Evolutionary conservation across 1,140 invertebrate genomes (phyloP).

Genomic region (Bactericera cockerelli): DNA sequence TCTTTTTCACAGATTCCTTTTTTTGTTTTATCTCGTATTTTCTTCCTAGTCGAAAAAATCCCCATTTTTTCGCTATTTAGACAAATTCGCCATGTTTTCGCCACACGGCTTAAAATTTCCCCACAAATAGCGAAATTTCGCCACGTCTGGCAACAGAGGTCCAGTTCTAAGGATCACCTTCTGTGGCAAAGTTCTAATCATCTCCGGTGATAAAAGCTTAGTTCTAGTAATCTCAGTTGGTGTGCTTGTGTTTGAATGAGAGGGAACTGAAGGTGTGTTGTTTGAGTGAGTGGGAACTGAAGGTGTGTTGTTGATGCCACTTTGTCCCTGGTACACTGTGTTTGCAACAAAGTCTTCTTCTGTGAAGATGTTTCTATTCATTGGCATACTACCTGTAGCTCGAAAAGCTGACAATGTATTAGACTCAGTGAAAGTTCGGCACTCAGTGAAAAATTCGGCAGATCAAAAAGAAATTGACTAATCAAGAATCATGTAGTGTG

Average conservation of each 20-base stretch:
- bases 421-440: constrained; percentile 26
- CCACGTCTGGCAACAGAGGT: too few relatives aligned
- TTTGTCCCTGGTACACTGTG: neutral
- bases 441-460: neutral
- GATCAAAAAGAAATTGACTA: neutral
- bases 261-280: neutral
- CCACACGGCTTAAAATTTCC: too few relatives aligned
- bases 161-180: neutral
- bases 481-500: neutral
- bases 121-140: too few relatives aligned
- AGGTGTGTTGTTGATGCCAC: neutral
- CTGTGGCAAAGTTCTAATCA: neutral
- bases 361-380: constrained; percentile 28
- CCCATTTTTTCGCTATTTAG: too few relatives aligned
- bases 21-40: too few relatives aligned
- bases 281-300: neutral
- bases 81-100: too few relatives aligned
- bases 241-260: neutral
- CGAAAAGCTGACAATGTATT: constrained; percentile 31
- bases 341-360: constrained; percentile 27
- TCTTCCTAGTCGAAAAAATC: too few relatives aligned
- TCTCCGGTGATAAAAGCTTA: neutral
- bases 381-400: constrained; percentile 29
- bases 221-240: neutral
- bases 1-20: too few relatives aligned